Evolutionary conservation across 2,888 invertebrate genomes (phyloP).

Genomic region (Ormyrus nitidulus): DNA sequence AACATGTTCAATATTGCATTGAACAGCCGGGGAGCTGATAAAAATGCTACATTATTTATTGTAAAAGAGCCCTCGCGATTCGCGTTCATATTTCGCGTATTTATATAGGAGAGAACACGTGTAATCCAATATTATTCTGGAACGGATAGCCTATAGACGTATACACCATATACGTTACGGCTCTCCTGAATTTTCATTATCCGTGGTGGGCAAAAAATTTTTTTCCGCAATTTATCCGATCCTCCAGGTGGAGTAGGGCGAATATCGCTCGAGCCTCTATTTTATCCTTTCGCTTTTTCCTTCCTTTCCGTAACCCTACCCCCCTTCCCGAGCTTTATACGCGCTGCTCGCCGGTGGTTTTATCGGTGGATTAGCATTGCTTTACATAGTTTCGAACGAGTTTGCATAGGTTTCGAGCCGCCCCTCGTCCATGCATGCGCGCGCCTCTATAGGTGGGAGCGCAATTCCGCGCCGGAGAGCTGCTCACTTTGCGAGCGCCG

Average conservation of each 20-base stretch:
- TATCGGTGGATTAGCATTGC: conserved; percentile 74
- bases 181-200: conserved; percentile 21
- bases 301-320: background rate
- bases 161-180: too few species aligned
- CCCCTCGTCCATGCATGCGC: background rate
- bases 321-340: conserved; percentile 14
- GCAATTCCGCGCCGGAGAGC: conserved; percentile 16
- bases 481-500: conserved; percentile 27
- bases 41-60: too few species aligned
- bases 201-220: conserved; percentile 11
- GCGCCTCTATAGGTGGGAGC: background rate
- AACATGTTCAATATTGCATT: too few species aligned
- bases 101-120: too few species aligned
- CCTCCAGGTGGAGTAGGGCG: conserved; percentile 3
- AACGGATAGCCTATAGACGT: too few species aligned
- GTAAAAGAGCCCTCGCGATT: too few species aligned
- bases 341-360: conserved; percentile 67
- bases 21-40: too few species aligned
- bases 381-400: conserved; percentile 72
- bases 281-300: conserved; percentile 18
- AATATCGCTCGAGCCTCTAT: background rate
- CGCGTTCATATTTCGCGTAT: too few species aligned
- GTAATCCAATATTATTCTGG: too few species aligned
- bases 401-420: conserved; percentile 67
- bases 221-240: conserved; percentile 40